These are phyloP conservation scores for Cheirogaleus medius DNA, from an alignment of 2,113 vertebrate genomes.

Conservation along the genomic window DNA sequence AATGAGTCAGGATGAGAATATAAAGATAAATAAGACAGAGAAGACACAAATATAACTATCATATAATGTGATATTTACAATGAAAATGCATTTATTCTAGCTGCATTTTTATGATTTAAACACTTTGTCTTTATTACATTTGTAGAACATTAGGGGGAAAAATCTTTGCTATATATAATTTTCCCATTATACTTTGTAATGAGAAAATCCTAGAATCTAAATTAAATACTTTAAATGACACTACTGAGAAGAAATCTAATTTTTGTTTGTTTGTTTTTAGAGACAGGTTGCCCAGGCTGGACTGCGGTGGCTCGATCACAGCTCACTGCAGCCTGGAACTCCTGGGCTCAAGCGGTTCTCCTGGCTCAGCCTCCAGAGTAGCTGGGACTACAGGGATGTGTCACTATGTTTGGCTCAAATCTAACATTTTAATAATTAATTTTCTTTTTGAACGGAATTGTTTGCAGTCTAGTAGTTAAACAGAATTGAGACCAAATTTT, in stretches of 20 bases:
- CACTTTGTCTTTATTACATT: not conserved
- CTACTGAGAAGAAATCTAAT: not conserved
- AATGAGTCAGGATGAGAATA: not conserved
- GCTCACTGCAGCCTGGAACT: no score
- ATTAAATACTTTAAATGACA: not conserved
- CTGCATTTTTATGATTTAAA: not conserved
- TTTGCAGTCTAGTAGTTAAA: not conserved
- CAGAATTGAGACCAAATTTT: not conserved
- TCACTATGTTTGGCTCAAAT: no score
- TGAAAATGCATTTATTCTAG: not conserved
- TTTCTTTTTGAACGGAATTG: constrained; percentile 31
- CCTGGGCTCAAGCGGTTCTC: no score
- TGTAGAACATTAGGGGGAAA: not conserved
- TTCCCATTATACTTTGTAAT: not conserved
- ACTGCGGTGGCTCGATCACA: no score
- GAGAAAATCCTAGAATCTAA: not conserved
- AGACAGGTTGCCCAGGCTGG: no score
- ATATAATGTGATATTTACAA: not conserved
- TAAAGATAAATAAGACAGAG: not conserved
- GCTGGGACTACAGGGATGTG: no score
- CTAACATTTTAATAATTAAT: constrained; percentile 2
- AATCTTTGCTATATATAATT: not conserved
- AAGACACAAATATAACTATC: not conserved
- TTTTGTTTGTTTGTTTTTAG: no score
- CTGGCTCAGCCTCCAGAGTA: no score